Evolutionary conservation across 2,797 vertebrate genomes (phyloP).

Genomic region (Phoxinus dragarum): DNA sequence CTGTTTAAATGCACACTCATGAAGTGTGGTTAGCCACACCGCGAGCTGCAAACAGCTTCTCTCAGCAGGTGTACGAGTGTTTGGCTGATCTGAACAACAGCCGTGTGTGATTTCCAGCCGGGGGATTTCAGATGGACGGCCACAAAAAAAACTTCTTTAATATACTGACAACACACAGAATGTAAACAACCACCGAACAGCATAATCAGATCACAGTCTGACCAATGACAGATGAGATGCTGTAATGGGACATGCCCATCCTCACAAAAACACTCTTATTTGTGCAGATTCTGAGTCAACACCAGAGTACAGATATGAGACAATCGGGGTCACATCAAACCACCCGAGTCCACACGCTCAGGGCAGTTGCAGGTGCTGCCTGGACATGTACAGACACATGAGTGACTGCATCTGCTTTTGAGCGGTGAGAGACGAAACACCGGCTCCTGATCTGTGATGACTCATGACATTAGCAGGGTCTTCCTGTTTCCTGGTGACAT

Average conservation of each 20-base stretch:
- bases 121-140: slow-evolving; percentile 55
- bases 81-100: slow-evolving; percentile 34
- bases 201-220: not conserved
- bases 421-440: not conserved
- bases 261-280: not conserved
- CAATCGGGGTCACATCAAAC: slow-evolving; percentile 32
- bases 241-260: slow-evolving; percentile 8
- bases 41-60: slow-evolving; percentile 41
- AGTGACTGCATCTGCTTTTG: not conserved
- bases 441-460: not conserved
- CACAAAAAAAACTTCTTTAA: slow-evolving; percentile 32
- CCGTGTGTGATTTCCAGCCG: slow-evolving; percentile 51
- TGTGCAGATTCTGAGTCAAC: slow-evolving; percentile 34
- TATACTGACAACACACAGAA: not conserved
- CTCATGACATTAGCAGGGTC: not conserved
- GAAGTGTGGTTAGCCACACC: slow-evolving; percentile 43
- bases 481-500: not conserved
- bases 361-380: not conserved
- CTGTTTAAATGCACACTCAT: slow-evolving; percentile 36
- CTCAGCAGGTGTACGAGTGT: slow-evolving; percentile 20
- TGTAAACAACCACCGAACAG: not conserved
- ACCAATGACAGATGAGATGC: not conserved
- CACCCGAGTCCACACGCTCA: slow-evolving; percentile 2
- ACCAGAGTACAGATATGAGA: slow-evolving; percentile 43
- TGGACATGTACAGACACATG: not conserved